Evolutionary conservation across 2,113 vertebrate genomes (phyloP).

Genomic region (Sylvia atricapilla): DNA sequence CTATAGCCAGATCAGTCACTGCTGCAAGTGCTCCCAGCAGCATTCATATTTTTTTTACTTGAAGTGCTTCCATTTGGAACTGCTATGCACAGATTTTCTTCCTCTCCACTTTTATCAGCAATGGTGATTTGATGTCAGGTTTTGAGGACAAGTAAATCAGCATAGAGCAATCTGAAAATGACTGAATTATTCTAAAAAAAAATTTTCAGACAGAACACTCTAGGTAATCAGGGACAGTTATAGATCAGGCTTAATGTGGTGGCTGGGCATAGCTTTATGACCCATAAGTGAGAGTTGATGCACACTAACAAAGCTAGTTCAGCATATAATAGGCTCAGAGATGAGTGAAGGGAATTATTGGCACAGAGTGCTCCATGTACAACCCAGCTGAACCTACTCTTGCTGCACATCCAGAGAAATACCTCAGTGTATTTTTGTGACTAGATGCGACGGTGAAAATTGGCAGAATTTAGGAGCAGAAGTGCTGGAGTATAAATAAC

Average conservation of each 20-base stretch:
- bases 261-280: background rate
- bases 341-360: background rate
- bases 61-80: conserved; percentile 24
- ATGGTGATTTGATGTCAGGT: background rate
- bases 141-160: background rate
- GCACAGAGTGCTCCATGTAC: background rate
- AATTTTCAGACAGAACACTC: background rate
- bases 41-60: conserved; percentile 11
- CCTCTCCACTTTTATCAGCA: background rate
- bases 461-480: background rate
- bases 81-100: background rate
- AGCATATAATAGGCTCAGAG: background rate
- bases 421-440: background rate
- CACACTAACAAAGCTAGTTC: background rate
- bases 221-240: background rate
- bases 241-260: background rate
- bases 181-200: background rate
- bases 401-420: background rate
- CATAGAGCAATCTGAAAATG: background rate
- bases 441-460: background rate
- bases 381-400: background rate
- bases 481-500: background rate
- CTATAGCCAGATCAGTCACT: conserved; percentile 5
- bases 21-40: background rate
- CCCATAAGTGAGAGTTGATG: background rate